These are phyloP conservation scores for Gonioctena quinquepunctata DNA, from an alignment of 1,140 invertebrate genomes.

Conservation along the genomic window DNA sequence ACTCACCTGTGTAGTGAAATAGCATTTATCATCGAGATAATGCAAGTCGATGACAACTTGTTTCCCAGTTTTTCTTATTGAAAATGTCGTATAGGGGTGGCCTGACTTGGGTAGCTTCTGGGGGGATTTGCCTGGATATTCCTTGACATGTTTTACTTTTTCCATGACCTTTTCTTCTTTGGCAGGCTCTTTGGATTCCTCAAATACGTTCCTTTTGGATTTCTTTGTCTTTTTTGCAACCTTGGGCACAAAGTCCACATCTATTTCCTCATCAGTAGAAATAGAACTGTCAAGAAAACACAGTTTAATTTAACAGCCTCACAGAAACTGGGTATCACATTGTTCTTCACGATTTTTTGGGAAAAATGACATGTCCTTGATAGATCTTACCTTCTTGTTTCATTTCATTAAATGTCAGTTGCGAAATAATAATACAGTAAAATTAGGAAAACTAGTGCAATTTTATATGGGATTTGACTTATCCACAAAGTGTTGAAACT, in stretches of 20 bases:
- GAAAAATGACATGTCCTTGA: too few species aligned
- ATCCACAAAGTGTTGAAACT: too few species aligned
- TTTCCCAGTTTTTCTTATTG: constrained; percentile 64
- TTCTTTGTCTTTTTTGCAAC: constrained; percentile 27
- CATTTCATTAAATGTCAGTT: too few species aligned
- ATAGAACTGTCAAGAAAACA: constrained; percentile 23
- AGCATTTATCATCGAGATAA: constrained; percentile 21
- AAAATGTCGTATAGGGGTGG: constrained; percentile 66
- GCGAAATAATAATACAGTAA: too few species aligned
- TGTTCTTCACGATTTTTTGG: too few species aligned
- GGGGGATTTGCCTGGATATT: not conserved
- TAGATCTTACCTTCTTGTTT: too few species aligned
- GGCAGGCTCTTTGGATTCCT: not conserved
- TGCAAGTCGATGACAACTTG: constrained; percentile 56
- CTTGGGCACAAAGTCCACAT: constrained; percentile 23
- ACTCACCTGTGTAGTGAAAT: too few species aligned
- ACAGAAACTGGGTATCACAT: too few species aligned
- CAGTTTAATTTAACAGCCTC: too few species aligned
- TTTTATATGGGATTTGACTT: too few species aligned
- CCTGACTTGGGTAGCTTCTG: constrained; percentile 47
- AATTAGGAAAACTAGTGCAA: too few species aligned
- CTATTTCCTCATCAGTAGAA: constrained; percentile 31
- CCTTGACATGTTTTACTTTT: not conserved
- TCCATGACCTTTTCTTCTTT: not conserved
- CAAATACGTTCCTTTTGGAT: constrained; percentile 5